A percentile compares a stretch with the other conserved stretches of the same genome.
Evolutionary conservation across 2,113 vertebrate species (phyloP).

Genomic region (Podocnemis expansa): DNA sequence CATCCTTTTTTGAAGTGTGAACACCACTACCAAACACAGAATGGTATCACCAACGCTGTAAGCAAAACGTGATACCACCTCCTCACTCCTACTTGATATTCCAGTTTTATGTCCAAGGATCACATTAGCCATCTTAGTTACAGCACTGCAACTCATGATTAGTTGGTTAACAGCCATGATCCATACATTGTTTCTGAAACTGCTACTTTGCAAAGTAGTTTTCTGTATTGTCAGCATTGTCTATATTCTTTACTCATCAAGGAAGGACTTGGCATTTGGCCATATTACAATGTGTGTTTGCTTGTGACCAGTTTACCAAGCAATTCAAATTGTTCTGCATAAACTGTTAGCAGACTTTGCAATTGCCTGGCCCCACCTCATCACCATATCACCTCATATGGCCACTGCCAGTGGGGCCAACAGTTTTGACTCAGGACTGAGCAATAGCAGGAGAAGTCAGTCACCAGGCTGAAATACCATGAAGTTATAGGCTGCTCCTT

Average conservation of each 20-base stretch:
- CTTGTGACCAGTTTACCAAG: neutral
- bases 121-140: neutral
- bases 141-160: neutral
- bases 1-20: neutral
- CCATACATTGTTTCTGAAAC: neutral
- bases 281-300: neutral
- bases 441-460: neutral
- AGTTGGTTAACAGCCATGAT: neutral
- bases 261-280: neutral
- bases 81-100: neutral
- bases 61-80: neutral
- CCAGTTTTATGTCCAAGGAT: slow-evolving; percentile 13
- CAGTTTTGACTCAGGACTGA: neutral
- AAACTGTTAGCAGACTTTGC: neutral
- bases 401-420: neutral
- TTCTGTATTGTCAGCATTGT: neutral
- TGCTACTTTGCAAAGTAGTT: neutral
- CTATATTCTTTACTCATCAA: neutral
- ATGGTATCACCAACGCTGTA: slow-evolving; percentile 27
- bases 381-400: neutral
- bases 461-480: neutral
- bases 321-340: neutral
- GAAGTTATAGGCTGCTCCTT: neutral
- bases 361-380: neutral
- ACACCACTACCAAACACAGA: neutral